Evolutionary conservation across 2,888 invertebrate genomes (phyloP).

Genomic region (Tryphoninae sp.): DNA sequence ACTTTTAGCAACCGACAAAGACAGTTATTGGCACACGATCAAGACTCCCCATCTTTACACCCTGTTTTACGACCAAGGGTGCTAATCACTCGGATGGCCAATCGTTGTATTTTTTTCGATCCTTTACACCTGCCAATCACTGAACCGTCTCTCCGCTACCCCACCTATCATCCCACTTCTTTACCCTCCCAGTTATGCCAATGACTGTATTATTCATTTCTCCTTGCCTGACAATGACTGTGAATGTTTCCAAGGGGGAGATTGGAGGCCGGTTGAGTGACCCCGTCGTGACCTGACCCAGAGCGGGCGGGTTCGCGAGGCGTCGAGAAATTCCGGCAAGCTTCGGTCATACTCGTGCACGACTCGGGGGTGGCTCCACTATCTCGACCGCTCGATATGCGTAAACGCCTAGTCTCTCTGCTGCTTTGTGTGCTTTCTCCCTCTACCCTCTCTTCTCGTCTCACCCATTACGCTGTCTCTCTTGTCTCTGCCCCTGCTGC

Average conservation of each 20-base stretch:
- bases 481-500: too few species aligned
- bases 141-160: background rate
- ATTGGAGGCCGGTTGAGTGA: conserved; percentile 62
- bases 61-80: too few species aligned
- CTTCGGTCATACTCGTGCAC: conserved; percentile 48
- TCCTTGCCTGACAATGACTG: conserved; percentile 1
- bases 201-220: background rate
- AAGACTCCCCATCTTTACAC: too few species aligned
- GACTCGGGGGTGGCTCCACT: conserved; percentile 50
- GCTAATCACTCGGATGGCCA: too few species aligned
- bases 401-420: conserved; percentile 60
- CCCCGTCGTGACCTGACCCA: conserved; percentile 71
- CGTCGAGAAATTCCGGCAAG: conserved; percentile 62
- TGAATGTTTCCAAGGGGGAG: conserved; percentile 12
- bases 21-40: background rate
- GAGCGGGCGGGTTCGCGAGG: conserved; percentile 63
- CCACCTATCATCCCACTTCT: background rate
- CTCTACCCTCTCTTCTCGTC: background rate
- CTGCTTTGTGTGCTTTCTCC: conserved; percentile 21
- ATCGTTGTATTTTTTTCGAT: background rate
- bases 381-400: conserved; percentile 61
- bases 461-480: background rate
- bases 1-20: too few species aligned
- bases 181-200: background rate
- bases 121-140: background rate